A percentile compares a stretch with the other conserved stretches of the same genome.
phyloP scores from a whole-genome alignment of 2,888 invertebrate genomes.

The Stenotaenia linearis region DNA sequence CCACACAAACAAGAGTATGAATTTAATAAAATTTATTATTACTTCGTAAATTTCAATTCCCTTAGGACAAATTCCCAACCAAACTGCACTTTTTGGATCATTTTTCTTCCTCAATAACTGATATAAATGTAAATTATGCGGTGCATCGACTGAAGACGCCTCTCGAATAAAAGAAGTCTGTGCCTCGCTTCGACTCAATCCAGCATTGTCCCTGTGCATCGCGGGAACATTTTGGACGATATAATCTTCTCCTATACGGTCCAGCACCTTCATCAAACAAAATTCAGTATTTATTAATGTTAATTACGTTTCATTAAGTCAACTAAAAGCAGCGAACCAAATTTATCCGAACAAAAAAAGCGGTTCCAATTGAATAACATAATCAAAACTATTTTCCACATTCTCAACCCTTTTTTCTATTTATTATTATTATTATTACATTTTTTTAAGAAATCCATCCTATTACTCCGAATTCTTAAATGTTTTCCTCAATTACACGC shows the following conservation, averaged over 20 bases:
- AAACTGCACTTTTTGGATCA: constrained; percentile 61
- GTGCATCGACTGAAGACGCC: constrained; percentile 73
- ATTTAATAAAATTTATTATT: constrained; percentile 27
- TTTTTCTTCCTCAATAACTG: constrained; percentile 60
- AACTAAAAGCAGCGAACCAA: not conserved
- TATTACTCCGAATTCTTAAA: not conserved
- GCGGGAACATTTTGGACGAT: constrained; percentile 59
- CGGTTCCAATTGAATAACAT: not conserved
- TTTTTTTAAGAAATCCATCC: not conserved
- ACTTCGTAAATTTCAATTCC: constrained; percentile 80
- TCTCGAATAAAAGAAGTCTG: constrained; percentile 83
- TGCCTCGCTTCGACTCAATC: constrained; percentile 72
- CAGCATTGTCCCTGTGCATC: constrained; percentile 74
- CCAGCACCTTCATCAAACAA: constrained; percentile 47
- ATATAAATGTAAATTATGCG: constrained; percentile 81
- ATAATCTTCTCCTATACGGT: constrained; percentile 52
- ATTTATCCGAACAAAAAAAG: not conserved
- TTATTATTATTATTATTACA: too few relatives aligned
- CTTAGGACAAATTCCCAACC: constrained; percentile 85
- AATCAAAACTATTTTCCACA: constrained; percentile 10
- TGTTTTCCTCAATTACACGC: constrained; percentile 19
- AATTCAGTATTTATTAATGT: not conserved
- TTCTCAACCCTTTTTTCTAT: constrained; percentile 5
- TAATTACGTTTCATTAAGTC: constrained; percentile 11
- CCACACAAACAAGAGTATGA: constrained; percentile 2